A percentile compares a stretch with the other conserved stretches of the same genome.
phyloP scores from a whole-genome alignment of 2,113 vertebrate species.

The Oncorhynchus gorbuscha region DNA sequence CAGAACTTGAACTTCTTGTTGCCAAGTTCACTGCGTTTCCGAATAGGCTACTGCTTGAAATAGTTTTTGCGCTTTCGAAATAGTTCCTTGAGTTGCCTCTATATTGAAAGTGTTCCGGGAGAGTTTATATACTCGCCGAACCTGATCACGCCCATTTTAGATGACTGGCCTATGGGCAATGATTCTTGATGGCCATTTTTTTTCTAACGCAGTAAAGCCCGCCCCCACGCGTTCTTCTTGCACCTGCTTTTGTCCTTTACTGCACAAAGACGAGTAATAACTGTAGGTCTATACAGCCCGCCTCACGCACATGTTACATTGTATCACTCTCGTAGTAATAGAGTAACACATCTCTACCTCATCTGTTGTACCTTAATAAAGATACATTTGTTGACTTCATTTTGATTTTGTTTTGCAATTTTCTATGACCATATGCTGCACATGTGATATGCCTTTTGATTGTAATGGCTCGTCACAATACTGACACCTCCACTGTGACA shows the following conservation, averaged over 20 bases:
- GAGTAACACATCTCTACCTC: constrained; percentile 10
- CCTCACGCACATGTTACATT: constrained; percentile 27
- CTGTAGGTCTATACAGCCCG: not conserved
- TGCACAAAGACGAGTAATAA: constrained; percentile 60
- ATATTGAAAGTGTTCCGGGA: constrained; percentile 13
- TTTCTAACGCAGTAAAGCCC: not conserved
- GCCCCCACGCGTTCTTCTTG: constrained; percentile 39
- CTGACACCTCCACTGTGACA: too few relatives aligned
- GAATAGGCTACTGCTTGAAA: not conserved
- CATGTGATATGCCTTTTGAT: too few relatives aligned
- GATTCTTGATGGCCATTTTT: not conserved
- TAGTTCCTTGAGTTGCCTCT: not conserved
- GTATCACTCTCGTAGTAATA: constrained; percentile 1
- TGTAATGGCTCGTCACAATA: too few relatives aligned
- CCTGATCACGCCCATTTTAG: constrained; percentile 6
- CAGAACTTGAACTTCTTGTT: not conserved
- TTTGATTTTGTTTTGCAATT: not conserved
- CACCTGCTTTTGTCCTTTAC: constrained; percentile 77
- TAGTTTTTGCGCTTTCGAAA: not conserved
- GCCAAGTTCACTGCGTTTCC: not conserved
- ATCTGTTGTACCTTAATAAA: not conserved
- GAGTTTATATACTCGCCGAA: constrained; percentile 38
- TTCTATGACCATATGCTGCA: not conserved
- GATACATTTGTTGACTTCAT: not conserved
- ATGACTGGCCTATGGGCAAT: constrained; percentile 43